These are phyloP conservation scores for Sebastes miniatus DNA, from an alignment of 2,797 vertebrate species.

Conservation along the genomic window DNA sequence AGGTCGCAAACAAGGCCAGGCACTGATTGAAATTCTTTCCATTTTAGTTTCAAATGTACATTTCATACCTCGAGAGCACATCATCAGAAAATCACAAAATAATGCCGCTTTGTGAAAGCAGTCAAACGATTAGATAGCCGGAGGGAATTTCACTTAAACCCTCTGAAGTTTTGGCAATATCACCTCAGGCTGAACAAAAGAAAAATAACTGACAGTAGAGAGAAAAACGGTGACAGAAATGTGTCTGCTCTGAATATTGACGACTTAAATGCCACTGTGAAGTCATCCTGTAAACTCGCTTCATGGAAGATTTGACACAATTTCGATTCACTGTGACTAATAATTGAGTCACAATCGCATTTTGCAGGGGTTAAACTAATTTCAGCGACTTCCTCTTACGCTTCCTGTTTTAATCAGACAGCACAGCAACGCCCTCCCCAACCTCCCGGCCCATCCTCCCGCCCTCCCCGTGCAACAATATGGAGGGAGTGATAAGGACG, in stretches of 20 bases:
- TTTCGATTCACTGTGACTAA: background rate
- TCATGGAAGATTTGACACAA: background rate
- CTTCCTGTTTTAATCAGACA: slow-evolving; percentile 54
- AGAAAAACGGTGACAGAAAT: background rate
- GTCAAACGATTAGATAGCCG: background rate
- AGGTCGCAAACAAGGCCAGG: background rate
- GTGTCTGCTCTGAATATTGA: background rate
- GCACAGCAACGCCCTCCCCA: slow-evolving; percentile 9
- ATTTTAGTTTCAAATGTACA: background rate
- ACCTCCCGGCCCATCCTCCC: slow-evolving; percentile 17
- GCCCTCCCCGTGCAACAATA: slow-evolving; percentile 50
- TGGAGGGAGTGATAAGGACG: slow-evolving; percentile 69
- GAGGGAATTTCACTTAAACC: background rate
- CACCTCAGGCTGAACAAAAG: background rate
- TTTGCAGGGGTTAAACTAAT: slow-evolving; percentile 5
- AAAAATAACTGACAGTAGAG: background rate
- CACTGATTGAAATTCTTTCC: background rate
- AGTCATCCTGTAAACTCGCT: background rate
- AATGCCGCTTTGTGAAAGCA: background rate
- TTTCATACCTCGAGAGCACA: background rate
- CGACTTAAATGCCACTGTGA: background rate
- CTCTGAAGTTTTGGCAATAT: background rate
- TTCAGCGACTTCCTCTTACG: slow-evolving; percentile 15
- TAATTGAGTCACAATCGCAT: background rate
- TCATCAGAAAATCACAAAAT: slow-evolving; percentile 4